Percentiles rank a stretch among this genome's conserved stretches.
These are phyloP conservation scores for Spodoptera littoralis DNA, from an alignment of 2,888 invertebrate species.

Conservation along the genomic window DNA sequence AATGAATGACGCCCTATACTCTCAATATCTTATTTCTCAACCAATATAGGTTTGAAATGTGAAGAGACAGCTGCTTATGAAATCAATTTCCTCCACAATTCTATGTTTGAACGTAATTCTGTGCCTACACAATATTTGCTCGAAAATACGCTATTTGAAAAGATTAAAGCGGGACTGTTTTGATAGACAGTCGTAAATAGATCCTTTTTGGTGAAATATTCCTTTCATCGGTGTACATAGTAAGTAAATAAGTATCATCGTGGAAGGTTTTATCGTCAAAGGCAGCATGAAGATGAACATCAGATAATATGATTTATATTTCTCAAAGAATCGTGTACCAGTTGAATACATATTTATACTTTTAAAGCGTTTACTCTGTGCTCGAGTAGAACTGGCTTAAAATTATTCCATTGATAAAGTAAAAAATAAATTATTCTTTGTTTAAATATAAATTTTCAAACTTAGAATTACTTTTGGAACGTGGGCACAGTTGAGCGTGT, in stretches of 20 bases:
- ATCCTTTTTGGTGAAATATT: constrained; percentile 67
- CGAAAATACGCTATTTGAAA: constrained; percentile 66
- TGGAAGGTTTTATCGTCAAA: constrained; percentile 65
- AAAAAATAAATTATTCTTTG: constrained; percentile 29
- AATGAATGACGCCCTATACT: constrained; percentile 34
- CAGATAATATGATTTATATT: constrained; percentile 64
- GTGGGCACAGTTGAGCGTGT: constrained; percentile 1
- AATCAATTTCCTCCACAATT: constrained; percentile 68
- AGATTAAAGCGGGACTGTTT: constrained; percentile 71
- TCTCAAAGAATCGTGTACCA: constrained; percentile 49
- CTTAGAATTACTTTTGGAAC: constrained; percentile 15
- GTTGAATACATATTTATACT: constrained; percentile 37
- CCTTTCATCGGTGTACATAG: constrained; percentile 66
- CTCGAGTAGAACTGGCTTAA: constrained; percentile 27
- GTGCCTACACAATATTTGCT: constrained; percentile 58
- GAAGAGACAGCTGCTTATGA: constrained; percentile 65
- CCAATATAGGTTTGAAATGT: constrained; percentile 47
- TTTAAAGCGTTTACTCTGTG: constrained; percentile 39
- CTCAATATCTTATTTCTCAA: constrained; percentile 44
- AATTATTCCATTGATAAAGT: constrained; percentile 33
- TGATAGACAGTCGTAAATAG: constrained; percentile 72
- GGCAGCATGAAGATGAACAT: constrained; percentile 61
- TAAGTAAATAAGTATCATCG: constrained; percentile 65
- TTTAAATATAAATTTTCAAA: constrained; percentile 34
- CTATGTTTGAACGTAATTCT: constrained; percentile 56